Evolutionary conservation across 2,888 invertebrate species (phyloP).

Genomic region (Formica aserva): DNA sequence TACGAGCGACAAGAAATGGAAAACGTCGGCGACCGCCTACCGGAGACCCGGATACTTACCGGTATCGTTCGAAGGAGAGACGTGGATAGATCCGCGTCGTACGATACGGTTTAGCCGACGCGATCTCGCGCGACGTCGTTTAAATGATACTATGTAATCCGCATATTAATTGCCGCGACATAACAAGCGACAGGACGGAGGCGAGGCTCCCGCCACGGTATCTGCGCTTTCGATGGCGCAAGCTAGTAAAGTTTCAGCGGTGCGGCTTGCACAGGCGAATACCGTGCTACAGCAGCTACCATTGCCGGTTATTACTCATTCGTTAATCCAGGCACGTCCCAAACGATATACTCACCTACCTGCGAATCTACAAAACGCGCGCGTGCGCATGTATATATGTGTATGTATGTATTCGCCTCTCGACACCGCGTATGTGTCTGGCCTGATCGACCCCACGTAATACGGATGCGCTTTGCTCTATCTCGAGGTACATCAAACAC

Average conservation of each 20-base stretch:
- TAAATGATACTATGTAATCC: constrained; percentile 71
- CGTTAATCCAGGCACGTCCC: constrained; percentile 83
- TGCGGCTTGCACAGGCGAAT: constrained; percentile 53
- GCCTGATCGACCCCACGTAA: constrained; percentile 58
- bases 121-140: constrained; percentile 57
- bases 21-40: constrained; percentile 30
- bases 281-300: constrained; percentile 67
- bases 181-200: constrained; percentile 48
- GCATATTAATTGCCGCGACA: constrained; percentile 73
- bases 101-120: constrained; percentile 43
- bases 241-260: constrained; percentile 69
- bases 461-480: constrained; percentile 44
- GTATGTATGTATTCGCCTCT: not conserved
- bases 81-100: constrained; percentile 15
- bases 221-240: constrained; percentile 57
- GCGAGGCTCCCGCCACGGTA: constrained; percentile 50
- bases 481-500: constrained; percentile 45
- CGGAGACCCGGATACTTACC: constrained; percentile 17
- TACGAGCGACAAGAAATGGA: constrained; percentile 15
- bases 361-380: constrained; percentile 55
- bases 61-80: constrained; percentile 7
- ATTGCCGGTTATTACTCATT: constrained; percentile 83
- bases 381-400: constrained; percentile 16
- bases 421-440: constrained; percentile 13
- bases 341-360: constrained; percentile 79